These are phyloP conservation scores for Ganaspis sp. DNA, from an alignment of 1,140 invertebrate species.

Conservation along the genomic window DNA sequence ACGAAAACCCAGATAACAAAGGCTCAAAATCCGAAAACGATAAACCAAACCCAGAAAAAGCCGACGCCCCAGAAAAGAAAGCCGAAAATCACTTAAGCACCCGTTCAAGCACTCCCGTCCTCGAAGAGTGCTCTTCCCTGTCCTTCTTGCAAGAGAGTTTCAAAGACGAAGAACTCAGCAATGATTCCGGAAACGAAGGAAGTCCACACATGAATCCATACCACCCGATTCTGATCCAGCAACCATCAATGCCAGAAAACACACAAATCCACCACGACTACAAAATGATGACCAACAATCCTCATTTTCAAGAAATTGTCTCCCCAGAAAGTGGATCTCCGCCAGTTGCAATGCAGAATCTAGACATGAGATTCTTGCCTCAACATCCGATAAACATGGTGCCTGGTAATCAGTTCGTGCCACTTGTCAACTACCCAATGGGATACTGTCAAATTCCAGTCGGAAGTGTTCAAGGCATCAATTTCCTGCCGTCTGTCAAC, in stretches of 20 bases:
- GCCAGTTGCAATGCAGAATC: background rate
- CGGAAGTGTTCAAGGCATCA: background rate
- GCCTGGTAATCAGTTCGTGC: background rate
- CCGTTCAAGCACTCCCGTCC: background rate
- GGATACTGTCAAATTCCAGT: background rate
- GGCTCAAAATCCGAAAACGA: background rate
- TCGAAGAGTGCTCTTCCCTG: background rate
- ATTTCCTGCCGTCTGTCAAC: background rate
- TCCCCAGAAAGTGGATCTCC: background rate
- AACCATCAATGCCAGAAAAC: background rate
- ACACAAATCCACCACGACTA: background rate
- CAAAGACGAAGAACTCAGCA: background rate
- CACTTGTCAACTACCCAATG: background rate
- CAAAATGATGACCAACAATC: background rate
- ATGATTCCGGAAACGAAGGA: background rate
- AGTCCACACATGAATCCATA: too few relatives aligned
- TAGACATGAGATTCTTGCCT: background rate
- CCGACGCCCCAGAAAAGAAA: background rate
- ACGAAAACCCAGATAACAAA: background rate
- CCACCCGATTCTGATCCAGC: too few relatives aligned
- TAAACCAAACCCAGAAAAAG: background rate
- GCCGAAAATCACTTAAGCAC: background rate
- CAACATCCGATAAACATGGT: background rate
- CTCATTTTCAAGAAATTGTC: background rate
- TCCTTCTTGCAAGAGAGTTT: background rate